Conservation (phyloP, 2,113 vertebrate genomes). For the Suricata suricatta region DNA sequence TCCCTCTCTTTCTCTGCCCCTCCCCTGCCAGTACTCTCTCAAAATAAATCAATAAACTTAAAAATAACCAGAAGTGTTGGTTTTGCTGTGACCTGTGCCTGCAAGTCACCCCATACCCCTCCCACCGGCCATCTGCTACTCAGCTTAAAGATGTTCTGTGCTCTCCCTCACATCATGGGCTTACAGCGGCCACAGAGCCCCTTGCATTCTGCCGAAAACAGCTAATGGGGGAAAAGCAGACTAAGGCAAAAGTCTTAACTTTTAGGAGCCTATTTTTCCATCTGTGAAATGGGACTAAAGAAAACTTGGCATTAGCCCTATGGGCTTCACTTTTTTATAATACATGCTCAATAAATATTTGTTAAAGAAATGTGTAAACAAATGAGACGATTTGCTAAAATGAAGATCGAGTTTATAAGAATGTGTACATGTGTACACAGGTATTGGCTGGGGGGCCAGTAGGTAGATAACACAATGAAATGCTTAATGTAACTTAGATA, state of each 20-base stretch:
- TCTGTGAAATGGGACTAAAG: background rate
- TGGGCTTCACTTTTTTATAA: background rate
- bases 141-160: background rate
- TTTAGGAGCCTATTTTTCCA: background rate
- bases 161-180: background rate
- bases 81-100: background rate
- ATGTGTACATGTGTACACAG: background rate
- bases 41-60: too few relatives aligned
- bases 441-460: background rate
- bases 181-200: background rate
- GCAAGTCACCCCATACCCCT: background rate
- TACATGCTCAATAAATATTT: background rate
- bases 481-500: slow-evolving; percentile 13
- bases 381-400: background rate
- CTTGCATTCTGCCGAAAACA: background rate
- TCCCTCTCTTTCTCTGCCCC: too few relatives aligned
- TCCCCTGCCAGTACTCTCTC: too few relatives aligned
- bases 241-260: background rate
- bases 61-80: background rate
- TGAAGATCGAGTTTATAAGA: background rate
- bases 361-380: background rate
- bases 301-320: background rate
- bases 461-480: background rate
- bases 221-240: background rate
- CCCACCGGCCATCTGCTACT: background rate